Evolutionary conservation across 2,888 invertebrate species (phyloP), one percentile per base, ranked within the genome.

Genomic region (Microplitis manilae): DNA sequence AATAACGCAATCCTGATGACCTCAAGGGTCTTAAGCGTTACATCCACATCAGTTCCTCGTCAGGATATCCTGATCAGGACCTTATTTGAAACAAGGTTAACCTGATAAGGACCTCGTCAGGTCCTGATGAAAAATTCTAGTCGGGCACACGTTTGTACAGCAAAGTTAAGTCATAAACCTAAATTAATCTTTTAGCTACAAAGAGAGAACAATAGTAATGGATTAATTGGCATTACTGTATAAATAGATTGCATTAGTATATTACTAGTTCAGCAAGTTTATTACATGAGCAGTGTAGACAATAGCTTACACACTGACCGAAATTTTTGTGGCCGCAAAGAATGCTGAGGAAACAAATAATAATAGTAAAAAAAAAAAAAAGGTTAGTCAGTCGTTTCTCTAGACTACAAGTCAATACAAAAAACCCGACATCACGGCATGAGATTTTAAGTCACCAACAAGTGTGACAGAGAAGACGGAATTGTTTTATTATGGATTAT

Each of bases 301-400:
- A 13, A 13, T 50, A 80, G 75, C 79, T 79, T 79, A 78, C 82
- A 83, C 79, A 80, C 80, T 85, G 83, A 84, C 83, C 85, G 83
- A 85, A 84, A 86, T 86, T 86, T 83, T 82, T 85, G 83, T 76
- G 85, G 85, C 83, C 76, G 50, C 67, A 72, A 70, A 83, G 82
- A 85, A 85, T 83, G 79, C 79, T 77, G 78, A 77, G 73, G 9
- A 7, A 38, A 59, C 13, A 62, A 71, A 69, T 68, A 62, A 59
- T 20, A 15, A 70, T 62, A 76, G 73, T 69, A 40, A 76, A n/a
- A 41, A 50, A 75, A 41, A 1, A 38, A 38, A 15, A 61, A 6
- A 59, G 60, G 6, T 70, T 50, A 50, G 13, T 50, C 50, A 9
- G 50, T 50, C 50, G 40, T 61, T 59, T 38, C 30, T 9, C 38